These are phyloP conservation scores for Melanotaenia trifasciata DNA, from an alignment of 2,797 vertebrate species.

Conservation along the genomic window DNA sequence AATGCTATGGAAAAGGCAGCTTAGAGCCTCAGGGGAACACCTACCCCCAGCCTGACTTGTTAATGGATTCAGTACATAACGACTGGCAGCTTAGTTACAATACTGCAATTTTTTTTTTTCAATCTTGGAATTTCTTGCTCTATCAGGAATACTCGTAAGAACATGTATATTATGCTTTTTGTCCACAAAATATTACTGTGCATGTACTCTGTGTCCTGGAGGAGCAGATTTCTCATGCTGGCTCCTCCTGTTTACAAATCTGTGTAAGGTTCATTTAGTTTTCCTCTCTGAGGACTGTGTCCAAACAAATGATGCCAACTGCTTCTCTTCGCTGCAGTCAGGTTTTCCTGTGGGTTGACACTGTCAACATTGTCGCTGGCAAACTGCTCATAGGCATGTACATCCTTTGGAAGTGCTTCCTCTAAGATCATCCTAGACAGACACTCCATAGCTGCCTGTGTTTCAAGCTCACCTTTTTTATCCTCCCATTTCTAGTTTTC, in stretches of 20 bases:
- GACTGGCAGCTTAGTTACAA: constrained; percentile 55
- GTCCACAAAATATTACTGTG: no score
- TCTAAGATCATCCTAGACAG: constrained; percentile 15
- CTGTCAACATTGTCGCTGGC: constrained; percentile 34
- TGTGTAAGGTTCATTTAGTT: constrained; percentile 26
- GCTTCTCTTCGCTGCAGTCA: constrained; percentile 39
- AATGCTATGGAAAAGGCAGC: constrained; percentile 62
- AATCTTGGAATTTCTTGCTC: constrained; percentile 27
- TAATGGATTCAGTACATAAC: constrained; percentile 63
- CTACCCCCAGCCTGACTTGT: constrained; percentile 70
- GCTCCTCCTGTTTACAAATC: constrained; percentile 31
- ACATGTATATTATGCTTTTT: no score
- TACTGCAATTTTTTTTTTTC: constrained; percentile 33
- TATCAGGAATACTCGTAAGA: background rate
- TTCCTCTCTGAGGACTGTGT: constrained; percentile 13
- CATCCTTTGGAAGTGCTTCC: constrained; percentile 23
- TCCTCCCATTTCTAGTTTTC: background rate
- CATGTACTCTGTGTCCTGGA: background rate
- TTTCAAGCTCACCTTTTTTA: background rate
- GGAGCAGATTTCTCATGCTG: constrained; percentile 10
- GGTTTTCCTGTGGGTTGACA: constrained; percentile 48
- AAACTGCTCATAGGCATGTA: constrained; percentile 11
- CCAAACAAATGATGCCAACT: constrained; percentile 46
- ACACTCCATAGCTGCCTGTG: background rate
- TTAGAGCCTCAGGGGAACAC: constrained; percentile 65